These are phyloP conservation scores for Dermochelys coriacea DNA, from an alignment of 2,797 vertebrate species.

Conservation along the genomic window DNA sequence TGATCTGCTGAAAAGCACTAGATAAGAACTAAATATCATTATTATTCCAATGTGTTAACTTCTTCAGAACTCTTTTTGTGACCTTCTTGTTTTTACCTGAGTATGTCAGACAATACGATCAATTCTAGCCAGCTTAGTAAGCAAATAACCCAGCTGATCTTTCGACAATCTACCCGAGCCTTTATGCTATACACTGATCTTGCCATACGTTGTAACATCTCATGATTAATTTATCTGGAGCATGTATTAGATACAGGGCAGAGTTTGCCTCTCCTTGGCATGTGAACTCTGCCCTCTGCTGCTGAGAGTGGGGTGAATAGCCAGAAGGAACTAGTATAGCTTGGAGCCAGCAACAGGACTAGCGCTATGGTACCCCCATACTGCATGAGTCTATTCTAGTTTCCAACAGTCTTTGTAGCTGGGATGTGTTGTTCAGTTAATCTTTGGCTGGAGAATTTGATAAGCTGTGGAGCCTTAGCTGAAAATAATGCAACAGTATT, in stretches of 20 bases:
- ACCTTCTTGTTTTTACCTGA: not conserved
- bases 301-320: not conserved
- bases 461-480: not conserved
- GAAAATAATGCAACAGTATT: constrained; percentile 53
- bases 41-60: too few relatives aligned
- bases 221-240: not conserved
- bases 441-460: not conserved
- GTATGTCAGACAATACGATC: not conserved
- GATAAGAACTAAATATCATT: not conserved
- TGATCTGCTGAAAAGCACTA: not conserved
- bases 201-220: too few relatives aligned
- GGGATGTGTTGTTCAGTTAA: not conserved
- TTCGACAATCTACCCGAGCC: not conserved
- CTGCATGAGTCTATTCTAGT: not conserved
- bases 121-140: not conserved
- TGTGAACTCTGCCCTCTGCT: not conserved
- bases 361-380: rapidly evolving
- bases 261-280: not conserved
- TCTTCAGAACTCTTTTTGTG: not conserved
- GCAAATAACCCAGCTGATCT: not conserved
- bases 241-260: not conserved
- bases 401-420: not conserved
- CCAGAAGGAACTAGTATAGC: too few relatives aligned
- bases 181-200: too few relatives aligned
- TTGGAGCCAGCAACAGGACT: not conserved